Evolutionary conservation across 2,113 vertebrate species (phyloP).

Genomic region (Phyllostomus hastatus): DNA sequence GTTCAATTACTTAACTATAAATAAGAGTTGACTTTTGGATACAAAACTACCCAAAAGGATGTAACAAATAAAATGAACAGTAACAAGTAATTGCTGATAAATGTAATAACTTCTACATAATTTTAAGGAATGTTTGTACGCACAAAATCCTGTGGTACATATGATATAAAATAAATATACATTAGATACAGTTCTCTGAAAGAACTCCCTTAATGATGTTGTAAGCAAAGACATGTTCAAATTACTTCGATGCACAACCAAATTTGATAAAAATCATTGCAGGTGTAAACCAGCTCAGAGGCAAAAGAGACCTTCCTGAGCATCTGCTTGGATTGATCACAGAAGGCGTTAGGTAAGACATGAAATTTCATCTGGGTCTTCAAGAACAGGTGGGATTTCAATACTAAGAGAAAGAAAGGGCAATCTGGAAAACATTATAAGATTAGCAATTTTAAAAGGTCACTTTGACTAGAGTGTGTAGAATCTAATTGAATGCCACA

Average conservation of each 20-base stretch:
- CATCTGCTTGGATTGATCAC: not conserved
- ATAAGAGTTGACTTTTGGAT: not conserved
- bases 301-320: not conserved
- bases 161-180: not conserved
- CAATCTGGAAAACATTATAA: not conserved
- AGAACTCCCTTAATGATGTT: not conserved
- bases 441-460: not conserved
- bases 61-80: slow-evolving; percentile 34
- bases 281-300: not conserved
- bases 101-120: not conserved
- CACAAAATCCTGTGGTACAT: not conserved
- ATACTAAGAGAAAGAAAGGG: not conserved
- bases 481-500: not conserved
- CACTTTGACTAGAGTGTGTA: not conserved
- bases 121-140: not conserved
- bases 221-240: not conserved
- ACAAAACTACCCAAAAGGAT: not conserved
- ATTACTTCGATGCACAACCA: not conserved
- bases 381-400: not conserved
- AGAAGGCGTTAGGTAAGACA: not conserved
- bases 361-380: not conserved
- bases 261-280: not conserved
- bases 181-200: not conserved
- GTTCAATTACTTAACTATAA: slow-evolving; percentile 28
- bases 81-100: slow-evolving; percentile 19